Conservation (phyloP, 1,140 invertebrate genomes). For the Calosoma granatense region DNA sequence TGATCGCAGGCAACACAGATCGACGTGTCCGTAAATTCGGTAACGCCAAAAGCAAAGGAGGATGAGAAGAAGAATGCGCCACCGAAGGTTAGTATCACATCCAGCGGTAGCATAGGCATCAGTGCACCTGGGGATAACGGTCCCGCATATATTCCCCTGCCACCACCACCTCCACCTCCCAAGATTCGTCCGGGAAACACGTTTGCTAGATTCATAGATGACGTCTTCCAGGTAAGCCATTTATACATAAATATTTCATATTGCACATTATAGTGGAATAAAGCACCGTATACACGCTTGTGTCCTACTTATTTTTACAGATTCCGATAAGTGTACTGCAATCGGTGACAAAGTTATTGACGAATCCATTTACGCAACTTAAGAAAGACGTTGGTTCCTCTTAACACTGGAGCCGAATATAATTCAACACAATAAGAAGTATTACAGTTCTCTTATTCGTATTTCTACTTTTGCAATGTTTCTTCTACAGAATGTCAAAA, state of each 20-base stretch:
- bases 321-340: not conserved
- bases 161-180: not conserved
- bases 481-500: too few species aligned
- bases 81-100: not conserved
- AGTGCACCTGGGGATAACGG: not conserved
- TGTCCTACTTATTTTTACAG: not conserved
- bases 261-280: not conserved
- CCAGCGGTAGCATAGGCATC: not conserved
- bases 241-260: not conserved
- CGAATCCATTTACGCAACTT: not conserved
- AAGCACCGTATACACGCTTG: not conserved
- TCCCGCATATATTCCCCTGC: too few species aligned
- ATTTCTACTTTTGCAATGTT: too few species aligned
- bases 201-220: not conserved
- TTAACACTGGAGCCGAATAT: too few species aligned
- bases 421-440: too few species aligned
- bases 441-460: too few species aligned
- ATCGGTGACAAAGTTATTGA: constrained; percentile 1
- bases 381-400: not conserved
- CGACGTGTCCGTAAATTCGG: not conserved
- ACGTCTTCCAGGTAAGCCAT: not conserved
- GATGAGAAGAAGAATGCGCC: not conserved
- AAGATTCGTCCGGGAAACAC: not conserved
- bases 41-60: not conserved
- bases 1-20: too few species aligned